Evolutionary conservation across 2,797 vertebrate genomes (phyloP).

Genomic region (Coranthus polyacanthus): DNA sequence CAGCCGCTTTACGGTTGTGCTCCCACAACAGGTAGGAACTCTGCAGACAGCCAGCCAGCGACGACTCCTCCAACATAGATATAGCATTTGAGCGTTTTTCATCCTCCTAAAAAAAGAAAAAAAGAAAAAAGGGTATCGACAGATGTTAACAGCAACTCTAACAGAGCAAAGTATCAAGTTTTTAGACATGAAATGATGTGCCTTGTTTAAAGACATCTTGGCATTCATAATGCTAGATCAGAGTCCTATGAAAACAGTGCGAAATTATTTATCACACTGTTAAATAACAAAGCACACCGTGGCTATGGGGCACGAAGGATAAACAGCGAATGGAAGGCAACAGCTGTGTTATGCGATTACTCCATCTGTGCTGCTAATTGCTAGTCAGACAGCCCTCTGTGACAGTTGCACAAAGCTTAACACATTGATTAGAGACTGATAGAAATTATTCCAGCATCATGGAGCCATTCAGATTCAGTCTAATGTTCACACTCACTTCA

Average conservation of each 20-base stretch:
- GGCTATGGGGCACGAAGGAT: slow-evolving; percentile 1
- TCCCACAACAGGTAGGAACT: slow-evolving; percentile 97
- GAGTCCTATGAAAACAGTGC: not conserved
- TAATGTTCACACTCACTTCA: slow-evolving; percentile 88
- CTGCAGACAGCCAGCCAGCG: slow-evolving; percentile 90
- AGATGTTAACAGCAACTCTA: slow-evolving; percentile 9
- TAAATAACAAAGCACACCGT: slow-evolving; percentile 29
- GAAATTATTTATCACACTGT: slow-evolving; percentile 2
- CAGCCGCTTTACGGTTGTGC: slow-evolving; percentile 87
- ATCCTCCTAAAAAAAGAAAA: slow-evolving; percentile 84
- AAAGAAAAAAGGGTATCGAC: not conserved
- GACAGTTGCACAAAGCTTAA: slow-evolving; percentile 7
- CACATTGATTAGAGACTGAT: slow-evolving; percentile 10
- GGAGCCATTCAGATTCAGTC: not conserved
- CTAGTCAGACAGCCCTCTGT: not conserved
- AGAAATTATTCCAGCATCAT: slow-evolving; percentile 42
- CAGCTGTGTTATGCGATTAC: slow-evolving; percentile 6
- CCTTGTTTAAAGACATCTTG: not conserved
- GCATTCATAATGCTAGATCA: not conserved
- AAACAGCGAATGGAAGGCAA: slow-evolving; percentile 7
- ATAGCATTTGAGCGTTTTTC: slow-evolving; percentile 86
- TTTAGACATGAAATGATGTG: not conserved
- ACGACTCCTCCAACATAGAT: slow-evolving; percentile 90
- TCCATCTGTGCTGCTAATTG: slow-evolving; percentile 25
- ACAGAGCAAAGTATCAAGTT: not conserved